These are phyloP conservation scores for Chalcosyrphus nemorum DNA, from an alignment of 2,888 invertebrate species.

Conservation along the genomic window DNA sequence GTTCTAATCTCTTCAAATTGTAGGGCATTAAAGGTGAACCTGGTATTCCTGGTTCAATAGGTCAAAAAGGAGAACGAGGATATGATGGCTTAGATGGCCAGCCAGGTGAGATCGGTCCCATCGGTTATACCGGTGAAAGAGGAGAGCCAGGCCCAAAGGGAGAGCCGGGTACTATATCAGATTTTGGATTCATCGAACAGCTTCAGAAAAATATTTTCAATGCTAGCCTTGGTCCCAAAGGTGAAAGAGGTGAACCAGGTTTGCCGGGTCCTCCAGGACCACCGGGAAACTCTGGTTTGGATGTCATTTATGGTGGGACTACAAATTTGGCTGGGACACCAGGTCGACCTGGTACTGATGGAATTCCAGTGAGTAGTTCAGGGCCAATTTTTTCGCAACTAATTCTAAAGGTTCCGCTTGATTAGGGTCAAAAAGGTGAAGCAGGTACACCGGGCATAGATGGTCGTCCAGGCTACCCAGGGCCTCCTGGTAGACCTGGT, in stretches of 20 bases:
- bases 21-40: conserved; percentile 46
- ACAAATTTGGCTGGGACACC: background rate
- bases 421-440: conserved; percentile 21
- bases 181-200: conserved; percentile 78
- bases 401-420: background rate
- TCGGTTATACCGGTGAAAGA: conserved; percentile 79
- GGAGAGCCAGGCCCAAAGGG: conserved; percentile 84
- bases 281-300: conserved; percentile 75
- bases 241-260: conserved; percentile 75
- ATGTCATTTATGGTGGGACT: conserved; percentile 25
- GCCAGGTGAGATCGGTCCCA: conserved; percentile 82
- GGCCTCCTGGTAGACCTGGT: conserved; percentile 82
- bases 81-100: conserved; percentile 13
- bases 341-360: conserved; percentile 30
- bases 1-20: background rate
- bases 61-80: conserved; percentile 77
- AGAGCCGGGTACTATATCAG: conserved; percentile 77
- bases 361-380: conserved; percentile 25
- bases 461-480: conserved; percentile 73
- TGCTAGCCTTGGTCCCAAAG: conserved; percentile 50
- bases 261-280: conserved; percentile 76
- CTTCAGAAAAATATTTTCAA: conserved; percentile 35
- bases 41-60: conserved; percentile 83
- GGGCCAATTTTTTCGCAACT: background rate
- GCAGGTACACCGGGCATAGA: conserved; percentile 79